A percentile compares a stretch with the other conserved stretches of the same genome.
phyloP scores from a whole-genome alignment of 2,888 invertebrate genomes.

The Spisula solida region DNA sequence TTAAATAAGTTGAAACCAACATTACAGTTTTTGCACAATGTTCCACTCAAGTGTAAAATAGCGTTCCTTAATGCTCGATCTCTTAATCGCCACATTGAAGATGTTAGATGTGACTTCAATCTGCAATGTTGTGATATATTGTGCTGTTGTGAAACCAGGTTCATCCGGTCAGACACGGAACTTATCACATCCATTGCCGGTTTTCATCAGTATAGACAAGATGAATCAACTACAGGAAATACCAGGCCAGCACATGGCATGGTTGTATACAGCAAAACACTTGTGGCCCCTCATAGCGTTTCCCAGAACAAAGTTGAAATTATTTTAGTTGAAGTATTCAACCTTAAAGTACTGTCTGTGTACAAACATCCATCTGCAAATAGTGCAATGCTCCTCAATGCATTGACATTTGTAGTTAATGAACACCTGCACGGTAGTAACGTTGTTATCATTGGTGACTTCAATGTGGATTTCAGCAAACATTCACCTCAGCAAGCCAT shows the following conservation, averaged over 20 bases:
- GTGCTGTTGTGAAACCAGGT: constrained; percentile 60
- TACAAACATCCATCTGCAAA: too few species aligned
- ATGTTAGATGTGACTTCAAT: constrained; percentile 47
- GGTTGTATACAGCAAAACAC: constrained; percentile 37
- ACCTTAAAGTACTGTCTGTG: too few species aligned
- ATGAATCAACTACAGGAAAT: constrained; percentile 17
- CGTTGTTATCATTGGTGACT: too few species aligned
- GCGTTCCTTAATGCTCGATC: constrained; percentile 60
- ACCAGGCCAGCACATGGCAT: constrained; percentile 55
- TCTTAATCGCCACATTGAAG: constrained; percentile 52
- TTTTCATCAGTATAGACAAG: constrained; percentile 36
- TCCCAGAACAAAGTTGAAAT: too few species aligned
- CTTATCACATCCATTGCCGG: constrained; percentile 29
- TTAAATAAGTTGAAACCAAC: constrained; percentile 1
- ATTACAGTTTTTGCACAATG: constrained; percentile 21
- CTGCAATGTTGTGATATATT: constrained; percentile 44
- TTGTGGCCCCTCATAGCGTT: too few species aligned
- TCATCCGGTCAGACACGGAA: constrained; percentile 31
- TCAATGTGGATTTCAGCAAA: too few species aligned
- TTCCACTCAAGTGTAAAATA: constrained; percentile 30
- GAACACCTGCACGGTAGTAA: too few species aligned
- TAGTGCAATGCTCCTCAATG: too few species aligned
- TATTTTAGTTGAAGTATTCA: too few species aligned
- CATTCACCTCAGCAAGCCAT: background rate
- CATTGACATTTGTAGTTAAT: too few species aligned